Base-by-base conservation (phyloP, 1,140 invertebrate species). In the Halyomorpha halys region DNA sequence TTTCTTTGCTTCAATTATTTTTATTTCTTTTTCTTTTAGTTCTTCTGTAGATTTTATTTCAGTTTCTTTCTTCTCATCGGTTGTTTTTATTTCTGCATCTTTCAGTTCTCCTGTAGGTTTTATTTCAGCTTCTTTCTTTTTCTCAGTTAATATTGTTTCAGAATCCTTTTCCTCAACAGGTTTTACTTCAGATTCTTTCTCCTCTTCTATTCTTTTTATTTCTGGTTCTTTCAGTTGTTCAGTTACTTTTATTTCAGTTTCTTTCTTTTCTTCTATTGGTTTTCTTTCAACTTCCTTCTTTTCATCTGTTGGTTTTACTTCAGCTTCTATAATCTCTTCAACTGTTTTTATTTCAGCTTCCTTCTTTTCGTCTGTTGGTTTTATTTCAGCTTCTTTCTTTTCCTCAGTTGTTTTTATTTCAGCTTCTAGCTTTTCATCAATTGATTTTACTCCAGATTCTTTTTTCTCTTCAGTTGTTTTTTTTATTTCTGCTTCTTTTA, bases 61-160 rank as follows among this genome's bases (percentile, higher is more conserved):
- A 2, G 4, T 6, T 18, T 61, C 59, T 61, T 44, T 61, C 34
- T 19, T n/a, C n/a, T 27, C 34, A 8, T 21, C 27, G 1, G 16
- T 23, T 44, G 16, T 5, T 45, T 39, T 61, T 23, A 16, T 21
- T 61, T 61, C 59, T 9, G 56, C 56, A 27, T 59, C 25, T 16
- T 25, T 23, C 19, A 11, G 1, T 59, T 27, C 9, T 4, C 8
- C 19, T 11, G 45, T 16, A 21, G 23, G 15, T 23, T 54, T 30
- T 14, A 47, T 25, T 23, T 18, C 23, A 8, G 18, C 21, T 56
- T 64, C 59, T 39, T 44, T 44, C 34, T 61, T 44, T 34, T n/a
- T 15, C 3, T 61, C n/a, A 18, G 6, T n/a, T 61, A 13, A 5
- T 61, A 44, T 23, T 1, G 44, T 16, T 44, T 61, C 39, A 8